Evolutionary conservation across 2,888 invertebrate genomes (phyloP).

Genomic region (Argyresthia albistria): DNA sequence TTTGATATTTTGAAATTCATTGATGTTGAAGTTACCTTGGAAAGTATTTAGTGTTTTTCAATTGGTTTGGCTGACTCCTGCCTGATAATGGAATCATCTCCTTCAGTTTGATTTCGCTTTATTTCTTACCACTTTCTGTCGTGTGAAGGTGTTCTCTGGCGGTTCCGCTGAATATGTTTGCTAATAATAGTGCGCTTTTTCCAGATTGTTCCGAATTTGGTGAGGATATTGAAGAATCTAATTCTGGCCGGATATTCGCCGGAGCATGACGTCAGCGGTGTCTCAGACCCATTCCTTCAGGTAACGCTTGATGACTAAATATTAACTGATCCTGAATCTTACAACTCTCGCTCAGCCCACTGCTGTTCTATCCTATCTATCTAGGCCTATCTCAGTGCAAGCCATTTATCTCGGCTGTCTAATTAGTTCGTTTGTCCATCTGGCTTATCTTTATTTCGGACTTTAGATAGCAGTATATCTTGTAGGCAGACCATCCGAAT

Average conservation of each 20-base stretch:
- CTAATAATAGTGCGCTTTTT: conserved; percentile 34
- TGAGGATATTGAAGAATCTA: conserved; percentile 97
- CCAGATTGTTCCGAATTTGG: conserved; percentile 98
- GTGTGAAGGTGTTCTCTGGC: background rate
- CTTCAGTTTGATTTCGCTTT: background rate
- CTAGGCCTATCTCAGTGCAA: too few relatives aligned
- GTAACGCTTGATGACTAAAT: too few relatives aligned
- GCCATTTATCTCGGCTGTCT: too few relatives aligned
- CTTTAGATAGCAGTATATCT: too few relatives aligned
- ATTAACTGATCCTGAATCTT: too few relatives aligned
- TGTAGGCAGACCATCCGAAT: too few relatives aligned
- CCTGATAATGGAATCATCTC: conserved; percentile 2
- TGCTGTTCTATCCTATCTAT: too few relatives aligned
- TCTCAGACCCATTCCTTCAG: conserved; percentile 99
- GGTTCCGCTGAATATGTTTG: conserved; percentile 13
- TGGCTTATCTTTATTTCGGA: too few relatives aligned
- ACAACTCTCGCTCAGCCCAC: too few relatives aligned
- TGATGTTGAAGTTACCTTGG: background rate
- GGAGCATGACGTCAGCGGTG: conserved; percentile 99
- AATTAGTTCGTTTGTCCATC: too few relatives aligned
- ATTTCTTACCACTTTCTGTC: background rate
- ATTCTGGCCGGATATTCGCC: conserved; percentile 99
- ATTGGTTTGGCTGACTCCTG: conserved; percentile 5
- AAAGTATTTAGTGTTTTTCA: conserved; percentile 2
- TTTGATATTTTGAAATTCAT: too few relatives aligned